Base-by-base conservation (phyloP, 2,888 invertebrate genomes). In the Galeruca laticollis region DNA sequence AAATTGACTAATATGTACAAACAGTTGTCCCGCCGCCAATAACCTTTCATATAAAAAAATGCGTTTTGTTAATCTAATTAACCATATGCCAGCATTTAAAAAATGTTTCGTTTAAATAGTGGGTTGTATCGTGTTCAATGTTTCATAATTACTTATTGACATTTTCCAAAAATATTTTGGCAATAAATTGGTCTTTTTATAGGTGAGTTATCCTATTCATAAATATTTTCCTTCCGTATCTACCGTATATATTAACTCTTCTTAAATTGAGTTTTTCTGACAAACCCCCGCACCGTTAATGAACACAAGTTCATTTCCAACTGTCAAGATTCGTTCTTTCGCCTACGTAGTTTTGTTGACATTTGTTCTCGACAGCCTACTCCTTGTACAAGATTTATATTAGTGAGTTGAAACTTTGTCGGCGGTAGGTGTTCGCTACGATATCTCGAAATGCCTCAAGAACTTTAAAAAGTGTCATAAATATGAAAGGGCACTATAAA, bases 381-480 rank as follows among this genome's bases (percentile, higher is more conserved):
- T 71, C 63, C 60, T 54, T 49, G 60, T 54, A 60, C 2, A 62
- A 74, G 73, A 74, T 72, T 74, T 74, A 74, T 74, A 59, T 52
- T 60, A 59, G 49, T 66, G 40, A 72, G 66, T 68, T 67, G 64
- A 72, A 71, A 74, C 70, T 72, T 72, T 56, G 69, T 61, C 59
- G 47, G 57, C 57, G 60, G 73, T 73, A 69, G 69, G 60, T 62
- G 72, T 68, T 57, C 60, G 67, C 61, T 60, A n/a, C 37, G 66
- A 60, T 57, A 65, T 51, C 70, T 67, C 65, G 40, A 57, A 66
- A 60, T 51, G 37, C 60, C 61, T 70, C 49, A 47, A 71, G 70
- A 73, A 73, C 70, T 73, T 73, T 72, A 68, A 70, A 72, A 72
- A 70, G 66, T 70, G 59, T 64, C 72, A 72, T 74, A 74, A 74